A percentile compares a stretch with the other conserved stretches of the same genome.
Conservation (phyloP, 2,797 vertebrate species). For the Sebastes cheni region DNA sequence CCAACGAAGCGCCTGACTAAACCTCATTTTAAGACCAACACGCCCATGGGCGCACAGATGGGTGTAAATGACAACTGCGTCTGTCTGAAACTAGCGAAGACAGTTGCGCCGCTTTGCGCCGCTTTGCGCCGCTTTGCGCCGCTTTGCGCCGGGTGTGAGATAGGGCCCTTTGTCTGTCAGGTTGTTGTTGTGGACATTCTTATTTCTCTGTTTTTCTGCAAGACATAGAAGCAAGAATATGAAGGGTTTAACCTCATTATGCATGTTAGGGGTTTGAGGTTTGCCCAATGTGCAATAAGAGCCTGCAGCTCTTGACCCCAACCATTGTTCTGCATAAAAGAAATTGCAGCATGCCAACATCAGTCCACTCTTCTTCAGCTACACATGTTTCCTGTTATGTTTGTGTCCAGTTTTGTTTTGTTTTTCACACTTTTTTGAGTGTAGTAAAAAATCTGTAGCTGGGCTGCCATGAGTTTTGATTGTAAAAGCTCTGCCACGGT, state of each 20-base stretch:
- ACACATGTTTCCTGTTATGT: neutral
- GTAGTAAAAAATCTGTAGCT: neutral
- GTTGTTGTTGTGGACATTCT: neutral
- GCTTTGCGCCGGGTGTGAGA: too few relatives aligned
- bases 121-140: too few relatives aligned
- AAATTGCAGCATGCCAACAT: neutral
- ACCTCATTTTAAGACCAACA: too few relatives aligned
- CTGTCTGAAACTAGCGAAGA: too few relatives aligned
- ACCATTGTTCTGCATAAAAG: neutral
- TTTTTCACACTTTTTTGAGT: neutral
- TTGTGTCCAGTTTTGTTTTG: neutral
- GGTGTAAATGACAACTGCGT: too few relatives aligned
- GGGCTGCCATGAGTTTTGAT: neutral
- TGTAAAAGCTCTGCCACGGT: neutral
- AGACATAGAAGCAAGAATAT: neutral
- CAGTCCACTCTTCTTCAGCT: neutral
- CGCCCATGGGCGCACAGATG: too few relatives aligned
- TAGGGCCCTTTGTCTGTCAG: neutral
- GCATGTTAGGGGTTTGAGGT: neutral
- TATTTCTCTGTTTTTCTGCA: neutral
- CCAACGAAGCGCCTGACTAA: too few relatives aligned
- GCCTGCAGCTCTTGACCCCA: neutral
- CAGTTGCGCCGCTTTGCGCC: too few relatives aligned
- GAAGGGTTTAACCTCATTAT: neutral
- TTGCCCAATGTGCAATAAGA: neutral